Percentiles rank a stretch among this genome's conserved stretches.
phyloP scores from a whole-genome alignment of 1,140 invertebrate genomes.

The Zaprionus kolodkinae region DNA sequence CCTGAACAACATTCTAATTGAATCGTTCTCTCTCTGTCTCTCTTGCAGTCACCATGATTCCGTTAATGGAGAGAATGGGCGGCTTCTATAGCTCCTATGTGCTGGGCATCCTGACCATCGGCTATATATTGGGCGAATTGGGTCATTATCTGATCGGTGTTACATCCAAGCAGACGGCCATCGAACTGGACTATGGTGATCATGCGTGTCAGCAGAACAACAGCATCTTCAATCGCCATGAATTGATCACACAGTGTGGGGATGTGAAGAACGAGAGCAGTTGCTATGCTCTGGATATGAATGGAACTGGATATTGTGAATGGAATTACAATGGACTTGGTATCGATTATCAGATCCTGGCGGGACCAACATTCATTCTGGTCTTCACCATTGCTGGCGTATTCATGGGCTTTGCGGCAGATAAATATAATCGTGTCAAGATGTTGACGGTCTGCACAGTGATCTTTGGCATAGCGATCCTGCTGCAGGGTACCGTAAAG shows the following conservation, averaged over 20 bases:
- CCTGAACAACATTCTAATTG: not conserved
- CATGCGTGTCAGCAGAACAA: conserved; percentile 92
- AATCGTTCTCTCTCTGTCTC: not conserved
- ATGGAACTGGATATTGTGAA: conserved; percentile 91
- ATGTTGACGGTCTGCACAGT: conserved; percentile 91
- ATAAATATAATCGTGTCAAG: conserved; percentile 90
- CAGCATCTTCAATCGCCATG: conserved; percentile 85
- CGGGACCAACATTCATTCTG: conserved; percentile 95
- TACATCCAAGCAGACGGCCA: conserved; percentile 92
- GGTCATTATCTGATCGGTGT: conserved; percentile 95
- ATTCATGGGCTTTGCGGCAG: conserved; percentile 93
- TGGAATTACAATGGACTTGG: conserved; percentile 97
- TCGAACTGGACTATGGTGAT: conserved; percentile 94
- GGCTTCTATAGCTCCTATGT: conserved; percentile 91
- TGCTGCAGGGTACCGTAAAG: conserved; percentile 92
- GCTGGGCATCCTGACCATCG: conserved; percentile 90
- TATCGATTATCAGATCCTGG: conserved; percentile 95
- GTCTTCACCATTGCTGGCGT: conserved; percentile 95
- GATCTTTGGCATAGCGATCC: conserved; percentile 92
- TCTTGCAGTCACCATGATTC: conserved; percentile 62
- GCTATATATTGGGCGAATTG: conserved; percentile 93
- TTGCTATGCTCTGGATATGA: conserved; percentile 88
- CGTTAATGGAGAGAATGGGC: conserved; percentile 86
- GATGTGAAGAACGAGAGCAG: conserved; percentile 84
- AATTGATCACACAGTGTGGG: conserved; percentile 88